Percentiles rank a stretch among this genome's conserved stretches.
phyloP scores from a whole-genome alignment of 1,140 invertebrate genomes.

The Macrostomum lignano region DNA sequence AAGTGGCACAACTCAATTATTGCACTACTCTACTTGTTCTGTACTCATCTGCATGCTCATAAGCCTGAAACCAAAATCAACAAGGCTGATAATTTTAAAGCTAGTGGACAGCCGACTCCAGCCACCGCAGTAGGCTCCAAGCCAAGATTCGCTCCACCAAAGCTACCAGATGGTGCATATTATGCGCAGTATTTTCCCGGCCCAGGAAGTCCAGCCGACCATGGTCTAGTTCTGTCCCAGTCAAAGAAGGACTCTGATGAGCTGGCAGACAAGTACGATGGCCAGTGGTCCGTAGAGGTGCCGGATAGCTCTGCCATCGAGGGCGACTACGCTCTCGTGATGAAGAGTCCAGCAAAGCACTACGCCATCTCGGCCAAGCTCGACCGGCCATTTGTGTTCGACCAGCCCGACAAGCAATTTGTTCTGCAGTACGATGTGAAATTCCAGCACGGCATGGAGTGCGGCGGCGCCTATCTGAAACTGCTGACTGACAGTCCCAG shows the following conservation, averaged over 20 bases:
- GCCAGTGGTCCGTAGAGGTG: slow-evolving; percentile 4
- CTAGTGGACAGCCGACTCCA: too few species aligned
- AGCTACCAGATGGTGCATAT: too few species aligned
- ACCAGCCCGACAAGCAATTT: slow-evolving; percentile 46
- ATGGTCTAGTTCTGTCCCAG: slow-evolving; percentile 2
- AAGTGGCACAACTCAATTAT: too few species aligned
- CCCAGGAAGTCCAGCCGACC: too few species aligned
- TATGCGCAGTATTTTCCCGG: too few species aligned
- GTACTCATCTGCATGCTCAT: too few species aligned
- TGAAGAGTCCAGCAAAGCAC: slow-evolving; percentile 60
- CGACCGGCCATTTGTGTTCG: slow-evolving; percentile 48
- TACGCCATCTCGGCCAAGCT: slow-evolving; percentile 57
- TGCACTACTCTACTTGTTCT: too few species aligned
- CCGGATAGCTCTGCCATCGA: background rate
- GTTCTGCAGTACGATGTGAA: slow-evolving; percentile 49
- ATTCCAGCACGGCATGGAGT: slow-evolving; percentile 66
- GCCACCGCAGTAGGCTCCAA: too few species aligned
- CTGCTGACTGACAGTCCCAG: slow-evolving; percentile 36
- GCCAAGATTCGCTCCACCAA: too few species aligned
- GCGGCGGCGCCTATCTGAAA: slow-evolving; percentile 88
- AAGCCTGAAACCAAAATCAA: too few species aligned
- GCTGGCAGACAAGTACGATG: slow-evolving; percentile 4
- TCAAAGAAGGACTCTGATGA: slow-evolving; percentile 4
- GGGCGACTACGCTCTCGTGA: slow-evolving; percentile 2
- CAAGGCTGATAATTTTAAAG: too few species aligned